Percentiles rank a stretch among this genome's conserved stretches.
These are phyloP conservation scores for Mayetiola destructor DNA, from an alignment of 2,888 invertebrate genomes.

Conservation along the genomic window DNA sequence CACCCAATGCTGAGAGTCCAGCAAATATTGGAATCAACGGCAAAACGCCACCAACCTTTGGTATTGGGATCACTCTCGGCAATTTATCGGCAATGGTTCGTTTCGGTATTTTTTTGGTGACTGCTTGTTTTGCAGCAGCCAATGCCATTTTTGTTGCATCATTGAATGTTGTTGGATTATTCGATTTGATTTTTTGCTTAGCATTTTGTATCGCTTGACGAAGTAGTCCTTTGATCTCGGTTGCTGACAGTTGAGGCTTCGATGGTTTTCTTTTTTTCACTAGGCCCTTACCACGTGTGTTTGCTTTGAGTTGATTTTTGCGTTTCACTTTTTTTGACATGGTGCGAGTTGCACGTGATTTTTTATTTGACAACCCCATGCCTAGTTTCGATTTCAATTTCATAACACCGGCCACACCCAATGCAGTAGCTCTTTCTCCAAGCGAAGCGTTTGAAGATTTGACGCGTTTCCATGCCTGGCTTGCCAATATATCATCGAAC, in stretches of 20 bases:
- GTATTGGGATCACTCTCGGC: conserved; percentile 25
- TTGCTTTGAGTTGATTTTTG: neutral
- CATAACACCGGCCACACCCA: conserved; percentile 18
- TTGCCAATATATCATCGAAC: conserved; percentile 15
- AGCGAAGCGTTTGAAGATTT: conserved; percentile 17
- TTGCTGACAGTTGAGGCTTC: no score
- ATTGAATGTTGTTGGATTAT: neutral
- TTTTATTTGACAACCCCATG: conserved; percentile 15
- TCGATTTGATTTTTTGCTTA: neutral
- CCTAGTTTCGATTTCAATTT: conserved; percentile 19
- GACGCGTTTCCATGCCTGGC: conserved; percentile 18
- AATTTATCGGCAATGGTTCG: neutral
- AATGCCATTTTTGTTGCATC: neutral
- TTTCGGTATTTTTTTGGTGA: neutral
- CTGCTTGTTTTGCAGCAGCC: neutral
- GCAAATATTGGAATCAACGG: conserved; percentile 28
- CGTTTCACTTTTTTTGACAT: neutral
- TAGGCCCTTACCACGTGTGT: no score
- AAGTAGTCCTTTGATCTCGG: neutral
- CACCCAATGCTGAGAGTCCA: conserved; percentile 26
- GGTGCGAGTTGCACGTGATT: neutral
- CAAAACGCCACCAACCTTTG: conserved; percentile 27
- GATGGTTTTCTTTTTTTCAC: neutral
- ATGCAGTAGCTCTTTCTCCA: conserved; percentile 17
- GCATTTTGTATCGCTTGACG: neutral